phyloP scores from a whole-genome alignment of 92 coral and sea anemone species.

The Zoanthus solanderi region DNA sequence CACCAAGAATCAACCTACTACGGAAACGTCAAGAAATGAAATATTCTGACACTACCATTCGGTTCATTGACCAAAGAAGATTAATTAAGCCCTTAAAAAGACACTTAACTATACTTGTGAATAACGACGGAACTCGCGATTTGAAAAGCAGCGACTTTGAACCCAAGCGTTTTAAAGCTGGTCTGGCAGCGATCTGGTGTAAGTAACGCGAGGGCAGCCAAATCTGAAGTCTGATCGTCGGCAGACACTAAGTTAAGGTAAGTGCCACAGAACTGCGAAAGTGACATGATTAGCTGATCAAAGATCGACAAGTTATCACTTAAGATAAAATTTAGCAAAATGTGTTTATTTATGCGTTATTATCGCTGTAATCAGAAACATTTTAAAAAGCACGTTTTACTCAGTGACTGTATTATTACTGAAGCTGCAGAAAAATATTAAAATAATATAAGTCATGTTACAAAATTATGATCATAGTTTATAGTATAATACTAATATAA shows the following conservation, averaged over 20 bases:
- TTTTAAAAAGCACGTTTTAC: not conserved
- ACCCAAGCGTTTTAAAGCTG: not conserved
- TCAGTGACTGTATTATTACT: no score
- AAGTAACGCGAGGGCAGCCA: not conserved
- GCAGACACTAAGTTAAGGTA: not conserved
- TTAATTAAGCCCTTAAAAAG: constrained; percentile 41
- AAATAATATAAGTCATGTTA: no score
- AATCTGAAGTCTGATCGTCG: not conserved
- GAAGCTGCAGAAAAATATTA: no score
- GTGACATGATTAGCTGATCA: constrained; percentile 4
- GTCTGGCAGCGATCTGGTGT: not conserved
- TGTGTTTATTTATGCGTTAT: not conserved
- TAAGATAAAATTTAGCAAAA: not conserved
- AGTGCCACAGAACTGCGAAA: not conserved
- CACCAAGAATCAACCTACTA: constrained; percentile 27
- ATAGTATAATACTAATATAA: no score
- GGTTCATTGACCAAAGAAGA: constrained; percentile 39
- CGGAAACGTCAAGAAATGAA: constrained; percentile 39
- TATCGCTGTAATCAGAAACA: not conserved
- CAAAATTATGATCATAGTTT: no score
- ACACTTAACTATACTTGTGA: constrained; percentile 12
- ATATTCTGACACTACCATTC: constrained; percentile 21
- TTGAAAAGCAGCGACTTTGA: not conserved
- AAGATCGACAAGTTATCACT: constrained; percentile 16
- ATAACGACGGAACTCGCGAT: not conserved